Percentiles rank a stretch among this genome's conserved stretches.
Conservation (phyloP, 2,797 vertebrate genomes). For the Mormyrops boulengeri region DNA sequence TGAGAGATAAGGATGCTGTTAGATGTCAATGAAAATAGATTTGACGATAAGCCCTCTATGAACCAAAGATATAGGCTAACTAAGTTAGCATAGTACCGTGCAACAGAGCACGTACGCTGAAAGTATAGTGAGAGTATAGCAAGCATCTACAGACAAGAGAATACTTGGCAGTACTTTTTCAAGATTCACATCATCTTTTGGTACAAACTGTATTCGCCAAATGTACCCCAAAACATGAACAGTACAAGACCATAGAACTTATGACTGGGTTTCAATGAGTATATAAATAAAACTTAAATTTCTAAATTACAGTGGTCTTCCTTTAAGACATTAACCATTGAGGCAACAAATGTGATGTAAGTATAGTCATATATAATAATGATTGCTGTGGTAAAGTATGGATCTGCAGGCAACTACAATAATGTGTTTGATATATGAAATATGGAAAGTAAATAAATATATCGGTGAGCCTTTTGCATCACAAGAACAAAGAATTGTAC, state of each 20-base stretch:
- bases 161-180: not conserved
- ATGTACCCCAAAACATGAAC: not conserved
- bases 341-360: slow-evolving; percentile 3
- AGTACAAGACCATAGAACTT: not conserved
- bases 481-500: slow-evolving; percentile 38
- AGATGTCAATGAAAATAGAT: not conserved
- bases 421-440: slow-evolving; percentile 23
- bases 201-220: not conserved
- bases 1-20: not conserved
- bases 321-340: not conserved
- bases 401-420: not conserved
- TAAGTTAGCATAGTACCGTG: not conserved
- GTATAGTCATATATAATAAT: not conserved
- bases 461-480: slow-evolving; percentile 36
- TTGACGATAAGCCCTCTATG: not conserved
- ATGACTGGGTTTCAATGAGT: not conserved
- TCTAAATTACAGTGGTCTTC: not conserved
- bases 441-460: slow-evolving; percentile 29
- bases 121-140: no score
- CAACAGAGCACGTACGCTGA: not conserved
- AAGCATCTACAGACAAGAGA: not conserved
- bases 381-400: not conserved
- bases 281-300: not conserved
- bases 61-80: not conserved
- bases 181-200: not conserved